phyloP scores from a whole-genome alignment of 2,113 vertebrate species.

The Leucopsar rothschildi region DNA sequence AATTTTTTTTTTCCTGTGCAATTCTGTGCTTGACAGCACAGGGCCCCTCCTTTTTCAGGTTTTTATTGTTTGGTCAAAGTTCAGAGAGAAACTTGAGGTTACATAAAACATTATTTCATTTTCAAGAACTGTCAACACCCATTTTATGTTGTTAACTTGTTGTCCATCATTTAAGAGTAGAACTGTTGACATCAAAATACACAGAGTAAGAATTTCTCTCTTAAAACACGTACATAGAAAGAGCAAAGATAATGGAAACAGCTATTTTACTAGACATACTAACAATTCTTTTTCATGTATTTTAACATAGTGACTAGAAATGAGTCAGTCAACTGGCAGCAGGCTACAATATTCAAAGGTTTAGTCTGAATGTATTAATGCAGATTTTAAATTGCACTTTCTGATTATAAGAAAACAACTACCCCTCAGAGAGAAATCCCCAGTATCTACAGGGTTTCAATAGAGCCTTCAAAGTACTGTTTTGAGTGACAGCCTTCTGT shows the following conservation, averaged over 20 bases:
- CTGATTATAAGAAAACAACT: background rate
- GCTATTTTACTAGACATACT: conserved; percentile 16
- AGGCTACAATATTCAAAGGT: background rate
- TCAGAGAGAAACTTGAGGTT: conserved; percentile 71
- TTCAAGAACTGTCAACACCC: conserved; percentile 65
- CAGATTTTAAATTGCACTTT: background rate
- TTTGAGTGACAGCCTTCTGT: background rate
- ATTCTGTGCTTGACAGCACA: conserved; percentile 70
- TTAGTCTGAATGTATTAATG: background rate
- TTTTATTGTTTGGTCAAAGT: conserved; percentile 70
- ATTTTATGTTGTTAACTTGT: conserved; percentile 74
- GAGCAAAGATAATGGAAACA: conserved; percentile 17
- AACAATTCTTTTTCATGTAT: background rate
- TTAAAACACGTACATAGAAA: conserved; percentile 9
- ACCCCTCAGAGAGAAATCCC: background rate
- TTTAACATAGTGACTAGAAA: background rate
- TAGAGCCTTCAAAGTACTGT: background rate
- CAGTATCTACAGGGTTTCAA: background rate
- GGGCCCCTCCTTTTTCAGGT: conserved; percentile 49
- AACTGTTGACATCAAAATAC: conserved; percentile 64
- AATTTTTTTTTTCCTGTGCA: conserved; percentile 56
- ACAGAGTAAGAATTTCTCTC: conserved; percentile 50
- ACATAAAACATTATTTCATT: conserved; percentile 71
- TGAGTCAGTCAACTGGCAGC: background rate
- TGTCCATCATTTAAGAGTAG: conserved; percentile 57